Evolutionary conservation across 1,140 invertebrate species (phyloP), one percentile per base, ranked within the genome.

Genomic region (Leptinotarsa texana): DNA sequence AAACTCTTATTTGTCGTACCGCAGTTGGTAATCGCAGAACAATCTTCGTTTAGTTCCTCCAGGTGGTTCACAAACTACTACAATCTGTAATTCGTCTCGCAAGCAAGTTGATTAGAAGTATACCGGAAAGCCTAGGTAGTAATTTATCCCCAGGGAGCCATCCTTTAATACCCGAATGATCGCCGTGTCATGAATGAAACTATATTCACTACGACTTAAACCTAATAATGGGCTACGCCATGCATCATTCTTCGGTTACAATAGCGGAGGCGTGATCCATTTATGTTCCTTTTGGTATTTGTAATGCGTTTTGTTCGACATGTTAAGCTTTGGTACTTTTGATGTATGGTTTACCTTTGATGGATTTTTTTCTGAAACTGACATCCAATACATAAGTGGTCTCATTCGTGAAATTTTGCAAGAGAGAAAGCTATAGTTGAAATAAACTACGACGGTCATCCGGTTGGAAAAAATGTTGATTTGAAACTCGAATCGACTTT

Each of bases 71-170:
- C 8, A n/a, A 57, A 57, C 51, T 57, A 57, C 51, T 65, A 65
- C 63, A 65, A 65, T 65, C 17, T 24, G 27, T 24, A 65, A 65
- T 65, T 65, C 63, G 63, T 65, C 67, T n/a, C 67, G 21, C 67
- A 69, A 18, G 21, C 67, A 69, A 18, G 33, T 33, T 69, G 67
- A 33, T 69, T 48, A 48, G 42, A 42, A 27, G 18, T 63, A 63
- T 42, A 79, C 76, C 78, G 78, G 78, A 79, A 79, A 74, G 63
- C 13, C 67, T 75, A 79, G 78, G 78, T 79, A 78, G 74, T 75
- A 78, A 79, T 79, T 79, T 79, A 71, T 77, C 78, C 75, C 78
- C 73, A 67, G 78, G 78, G 78, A 75, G 77, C 69, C 75, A 74
- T 76, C 71, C 74, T 72, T 74, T 21, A 72, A 21, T 33, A 42